Evolutionary conservation across 2,113 vertebrate species (phyloP).

Genomic region (Gila orcuttii): DNA sequence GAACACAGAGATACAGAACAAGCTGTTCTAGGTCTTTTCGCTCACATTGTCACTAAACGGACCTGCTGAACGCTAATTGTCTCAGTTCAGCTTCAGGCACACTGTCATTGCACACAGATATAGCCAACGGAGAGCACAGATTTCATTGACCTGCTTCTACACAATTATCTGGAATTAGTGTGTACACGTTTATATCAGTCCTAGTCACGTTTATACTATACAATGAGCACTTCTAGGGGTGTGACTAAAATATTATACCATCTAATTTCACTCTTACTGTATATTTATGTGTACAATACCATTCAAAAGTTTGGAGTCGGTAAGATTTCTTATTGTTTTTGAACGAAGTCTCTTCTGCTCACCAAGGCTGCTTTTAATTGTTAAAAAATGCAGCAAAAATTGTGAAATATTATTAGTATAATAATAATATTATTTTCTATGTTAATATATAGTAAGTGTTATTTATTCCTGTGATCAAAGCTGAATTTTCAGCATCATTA

Average conservation of each 20-base stretch:
- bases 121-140: not conserved
- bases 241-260: not conserved
- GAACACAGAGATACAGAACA: no score
- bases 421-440: no score
- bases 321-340: not conserved
- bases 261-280: not conserved
- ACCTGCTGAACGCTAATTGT: not conserved
- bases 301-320: not conserved
- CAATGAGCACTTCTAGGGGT: not conserved
- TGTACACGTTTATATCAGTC: not conserved
- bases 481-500: no score
- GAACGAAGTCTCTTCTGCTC: not conserved
- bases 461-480: no score
- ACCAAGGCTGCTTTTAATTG: no score
- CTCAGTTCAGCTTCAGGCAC: not conserved
- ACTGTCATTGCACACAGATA: not conserved
- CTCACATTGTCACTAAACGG: not conserved
- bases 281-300: not conserved
- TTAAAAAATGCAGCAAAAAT: no score
- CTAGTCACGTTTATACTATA: not conserved
- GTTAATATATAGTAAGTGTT: no score
- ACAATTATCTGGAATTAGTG: not conserved
- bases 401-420: no score
- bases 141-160: not conserved
- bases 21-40: not conserved